Percentiles rank a stretch among this genome's conserved stretches.
phyloP scores from a whole-genome alignment of 2,888 invertebrate genomes.

The Dicranocentrus wangi region DNA sequence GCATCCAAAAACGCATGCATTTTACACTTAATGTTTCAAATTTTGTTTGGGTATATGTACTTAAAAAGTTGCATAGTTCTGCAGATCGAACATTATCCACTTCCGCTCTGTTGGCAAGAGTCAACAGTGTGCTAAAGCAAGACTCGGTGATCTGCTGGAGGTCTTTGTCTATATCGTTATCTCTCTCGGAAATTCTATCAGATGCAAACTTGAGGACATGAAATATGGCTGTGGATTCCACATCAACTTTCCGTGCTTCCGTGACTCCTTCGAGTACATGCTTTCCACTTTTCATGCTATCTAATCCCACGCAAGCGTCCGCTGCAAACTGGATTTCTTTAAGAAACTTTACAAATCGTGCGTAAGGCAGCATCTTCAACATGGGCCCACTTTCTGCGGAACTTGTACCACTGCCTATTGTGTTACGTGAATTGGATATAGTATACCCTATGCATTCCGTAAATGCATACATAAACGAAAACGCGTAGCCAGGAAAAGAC shows the following conservation, averaged over 20 bases:
- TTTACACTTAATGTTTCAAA: no score
- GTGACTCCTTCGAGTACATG: conserved; percentile 34
- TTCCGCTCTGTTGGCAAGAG: conserved; percentile 10
- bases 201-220: conserved; percentile 27
- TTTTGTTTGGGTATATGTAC: conserved; percentile 19
- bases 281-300: conserved; percentile 29
- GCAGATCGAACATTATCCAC: conserved; percentile 29
- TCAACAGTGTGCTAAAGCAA: conserved; percentile 10
- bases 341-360: conserved; percentile 40
- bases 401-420: neutral
- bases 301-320: conserved; percentile 47
- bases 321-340: conserved; percentile 55
- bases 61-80: conserved; percentile 36
- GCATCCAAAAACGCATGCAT: neutral
- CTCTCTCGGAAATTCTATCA: conserved; percentile 24
- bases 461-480: conserved; percentile 46
- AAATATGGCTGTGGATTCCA: conserved; percentile 29
- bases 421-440: conserved; percentile 21
- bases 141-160: conserved; percentile 44
- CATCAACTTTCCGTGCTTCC: conserved; percentile 47
- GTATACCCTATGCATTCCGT: conserved; percentile 32
- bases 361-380: conserved; percentile 10
- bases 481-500: conserved; percentile 41
- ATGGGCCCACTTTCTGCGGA: neutral
- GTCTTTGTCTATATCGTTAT: conserved; percentile 19